Percentiles rank a stretch among this genome's conserved stretches.
Evolutionary conservation across 1,140 invertebrate genomes (phyloP).

Genomic region (Drosophila varians): DNA sequence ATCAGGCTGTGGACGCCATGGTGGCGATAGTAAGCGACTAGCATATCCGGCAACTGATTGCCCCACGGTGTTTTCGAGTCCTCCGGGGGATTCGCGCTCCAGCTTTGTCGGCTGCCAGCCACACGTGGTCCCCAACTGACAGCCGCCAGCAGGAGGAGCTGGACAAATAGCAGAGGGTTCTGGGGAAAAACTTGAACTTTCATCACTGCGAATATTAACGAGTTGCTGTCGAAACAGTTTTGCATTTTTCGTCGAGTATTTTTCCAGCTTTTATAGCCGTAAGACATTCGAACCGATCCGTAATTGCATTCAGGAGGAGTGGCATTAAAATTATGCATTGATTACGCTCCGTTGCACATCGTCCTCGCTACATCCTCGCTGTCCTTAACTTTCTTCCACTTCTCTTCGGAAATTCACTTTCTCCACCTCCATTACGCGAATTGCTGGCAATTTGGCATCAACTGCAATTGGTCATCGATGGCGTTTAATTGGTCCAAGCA

Average conservation of each 20-base stretch:
- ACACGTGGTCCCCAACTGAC: slow-evolving; percentile 58
- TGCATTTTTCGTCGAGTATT: slow-evolving; percentile 27
- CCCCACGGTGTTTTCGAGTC: slow-evolving; percentile 45
- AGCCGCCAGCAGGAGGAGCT: slow-evolving; percentile 20
- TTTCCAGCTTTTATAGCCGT: slow-evolving; percentile 59
- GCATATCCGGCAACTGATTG: slow-evolving; percentile 80
- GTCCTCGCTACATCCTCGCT: no score
- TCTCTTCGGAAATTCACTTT: background rate
- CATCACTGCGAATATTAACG: slow-evolving; percentile 67
- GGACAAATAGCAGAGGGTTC: slow-evolving; percentile 30
- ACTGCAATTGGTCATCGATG: slow-evolving; percentile 73
- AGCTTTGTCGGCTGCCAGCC: slow-evolving; percentile 51
- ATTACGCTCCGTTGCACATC: slow-evolving; percentile 46
- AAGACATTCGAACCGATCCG: slow-evolving; percentile 36
- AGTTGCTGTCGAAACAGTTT: slow-evolving; percentile 53
- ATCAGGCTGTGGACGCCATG: slow-evolving; percentile 75
- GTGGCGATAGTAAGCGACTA: slow-evolving; percentile 77
- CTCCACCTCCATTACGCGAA: slow-evolving; percentile 42
- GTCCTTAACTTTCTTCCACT: background rate
- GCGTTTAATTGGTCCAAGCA: slow-evolving; percentile 71
- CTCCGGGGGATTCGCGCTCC: slow-evolving; percentile 28
- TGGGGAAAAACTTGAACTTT: slow-evolving; percentile 28
- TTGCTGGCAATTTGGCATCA: slow-evolving; percentile 60
- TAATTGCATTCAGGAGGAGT: slow-evolving; percentile 65
- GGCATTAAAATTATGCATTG: slow-evolving; percentile 75